These are phyloP conservation scores for Agrotis exclamationis DNA, from an alignment of 2,888 invertebrate species.

Conservation along the genomic window DNA sequence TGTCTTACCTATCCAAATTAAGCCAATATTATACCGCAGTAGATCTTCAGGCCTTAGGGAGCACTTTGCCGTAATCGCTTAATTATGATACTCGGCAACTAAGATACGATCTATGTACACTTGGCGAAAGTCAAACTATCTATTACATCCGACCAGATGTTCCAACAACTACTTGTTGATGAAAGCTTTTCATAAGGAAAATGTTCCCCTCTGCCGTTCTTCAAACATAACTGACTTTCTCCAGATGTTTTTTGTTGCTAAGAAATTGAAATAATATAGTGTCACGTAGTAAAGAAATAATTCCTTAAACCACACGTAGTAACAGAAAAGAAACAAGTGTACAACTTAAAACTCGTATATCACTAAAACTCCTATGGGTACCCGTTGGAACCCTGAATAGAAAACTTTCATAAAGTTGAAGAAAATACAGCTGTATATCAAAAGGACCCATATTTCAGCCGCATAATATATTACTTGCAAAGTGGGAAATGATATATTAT, in stretches of 20 bases:
- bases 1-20: constrained; percentile 17
- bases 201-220: not conserved
- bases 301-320: constrained; percentile 28
- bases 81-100: constrained; percentile 24
- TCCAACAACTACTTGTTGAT: constrained; percentile 45
- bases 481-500: constrained; percentile 35
- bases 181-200: constrained; percentile 5
- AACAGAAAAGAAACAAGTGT: constrained; percentile 34
- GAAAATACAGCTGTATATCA: constrained; percentile 29
- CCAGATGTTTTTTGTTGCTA: not conserved
- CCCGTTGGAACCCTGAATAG: constrained; percentile 29
- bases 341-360: constrained; percentile 50
- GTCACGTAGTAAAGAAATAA: constrained; percentile 17
- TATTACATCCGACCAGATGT: constrained; percentile 32
- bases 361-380: constrained; percentile 43
- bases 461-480: constrained; percentile 33
- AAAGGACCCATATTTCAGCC: constrained; percentile 40
- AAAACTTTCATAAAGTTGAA: constrained; percentile 41
- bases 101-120: constrained; percentile 18
- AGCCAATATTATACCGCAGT: constrained; percentile 23
- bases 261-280: constrained; percentile 10
- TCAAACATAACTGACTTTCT: constrained; percentile 2
- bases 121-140: constrained; percentile 33
- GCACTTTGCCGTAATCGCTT: constrained; percentile 22
- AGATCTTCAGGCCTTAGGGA: constrained; percentile 8